Evolutionary conservation across 2,113 vertebrate genomes (phyloP).

Genomic region (Engraulis encrasicolus): DNA sequence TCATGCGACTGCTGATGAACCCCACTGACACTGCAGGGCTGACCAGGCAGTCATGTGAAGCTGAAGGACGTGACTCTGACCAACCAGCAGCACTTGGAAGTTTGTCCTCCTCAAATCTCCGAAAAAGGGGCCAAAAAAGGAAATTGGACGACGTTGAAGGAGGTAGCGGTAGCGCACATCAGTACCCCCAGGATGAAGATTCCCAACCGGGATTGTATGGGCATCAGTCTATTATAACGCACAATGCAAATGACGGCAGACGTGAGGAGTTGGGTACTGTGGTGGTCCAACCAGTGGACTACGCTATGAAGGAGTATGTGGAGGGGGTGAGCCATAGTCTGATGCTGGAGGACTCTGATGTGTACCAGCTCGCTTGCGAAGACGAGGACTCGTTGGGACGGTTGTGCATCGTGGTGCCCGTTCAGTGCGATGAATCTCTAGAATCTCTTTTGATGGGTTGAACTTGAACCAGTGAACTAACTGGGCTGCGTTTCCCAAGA

Average conservation of each 20-base stretch:
- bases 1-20: slow-evolving; percentile 93
- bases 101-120: no score
- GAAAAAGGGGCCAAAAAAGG: no score
- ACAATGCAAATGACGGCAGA: background rate
- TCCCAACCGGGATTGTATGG: slow-evolving; percentile 66
- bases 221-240: slow-evolving; percentile 49
- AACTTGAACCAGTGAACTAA: no score
- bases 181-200: slow-evolving; percentile 49
- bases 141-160: slow-evolving; percentile 82
- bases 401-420: background rate
- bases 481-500: no score
- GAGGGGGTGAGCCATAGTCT: background rate
- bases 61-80: no score
- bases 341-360: background rate
- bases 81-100: no score
- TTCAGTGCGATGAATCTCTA: no score
- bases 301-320: background rate
- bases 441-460: no score
- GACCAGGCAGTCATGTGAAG: slow-evolving; percentile 58
- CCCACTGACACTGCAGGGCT: slow-evolving; percentile 96
- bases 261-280: background rate
- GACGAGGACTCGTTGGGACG: background rate
- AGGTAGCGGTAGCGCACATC: slow-evolving; percentile 62
- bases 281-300: background rate
- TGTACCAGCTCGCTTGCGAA: background rate